Conservation (phyloP, 2,797 vertebrate species). For the Sebastes aleutianus region DNA sequence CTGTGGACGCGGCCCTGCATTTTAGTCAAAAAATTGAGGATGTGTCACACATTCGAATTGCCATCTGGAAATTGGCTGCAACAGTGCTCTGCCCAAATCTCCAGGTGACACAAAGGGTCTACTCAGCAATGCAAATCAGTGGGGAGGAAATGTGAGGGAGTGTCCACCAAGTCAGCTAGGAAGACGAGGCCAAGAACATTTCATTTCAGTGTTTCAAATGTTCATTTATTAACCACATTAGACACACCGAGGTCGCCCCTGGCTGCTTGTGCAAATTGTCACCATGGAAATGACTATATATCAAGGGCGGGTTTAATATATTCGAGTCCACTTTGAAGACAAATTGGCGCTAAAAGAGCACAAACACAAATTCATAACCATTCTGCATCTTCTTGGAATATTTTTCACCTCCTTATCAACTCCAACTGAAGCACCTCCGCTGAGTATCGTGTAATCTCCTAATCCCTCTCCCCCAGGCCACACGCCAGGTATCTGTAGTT, state of each 20-base stretch:
- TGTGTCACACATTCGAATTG: constrained; percentile 63
- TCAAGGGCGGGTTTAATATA: constrained; percentile 28
- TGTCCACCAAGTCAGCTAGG: constrained; percentile 48
- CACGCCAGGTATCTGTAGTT: constrained; percentile 68
- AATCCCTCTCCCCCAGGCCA: constrained; percentile 64
- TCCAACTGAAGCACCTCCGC: constrained; percentile 35
- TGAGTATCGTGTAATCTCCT: constrained; percentile 58
- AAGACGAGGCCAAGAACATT: constrained; percentile 50
- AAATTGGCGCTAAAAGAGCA: constrained; percentile 19
- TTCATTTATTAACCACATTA: constrained; percentile 61
- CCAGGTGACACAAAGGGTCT: constrained; percentile 69
- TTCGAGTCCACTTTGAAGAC: constrained; percentile 18
- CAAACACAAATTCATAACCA: constrained; percentile 14
- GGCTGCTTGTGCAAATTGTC: constrained; percentile 46
- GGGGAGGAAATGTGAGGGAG: constrained; percentile 44
- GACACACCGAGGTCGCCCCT: constrained; percentile 32
- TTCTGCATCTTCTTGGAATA: constrained; percentile 38
- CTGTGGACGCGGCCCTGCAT: constrained; percentile 39
- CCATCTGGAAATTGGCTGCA: constrained; percentile 69
- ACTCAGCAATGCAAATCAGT: constrained; percentile 71
- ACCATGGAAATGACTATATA: constrained; percentile 19
- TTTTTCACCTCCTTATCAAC: constrained; percentile 48
- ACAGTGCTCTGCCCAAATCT: constrained; percentile 57
- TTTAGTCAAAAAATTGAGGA: constrained; percentile 46
- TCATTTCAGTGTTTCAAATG: constrained; percentile 55